These are phyloP conservation scores for Arge pagana DNA, from an alignment of 2,888 invertebrate genomes.

Conservation along the genomic window DNA sequence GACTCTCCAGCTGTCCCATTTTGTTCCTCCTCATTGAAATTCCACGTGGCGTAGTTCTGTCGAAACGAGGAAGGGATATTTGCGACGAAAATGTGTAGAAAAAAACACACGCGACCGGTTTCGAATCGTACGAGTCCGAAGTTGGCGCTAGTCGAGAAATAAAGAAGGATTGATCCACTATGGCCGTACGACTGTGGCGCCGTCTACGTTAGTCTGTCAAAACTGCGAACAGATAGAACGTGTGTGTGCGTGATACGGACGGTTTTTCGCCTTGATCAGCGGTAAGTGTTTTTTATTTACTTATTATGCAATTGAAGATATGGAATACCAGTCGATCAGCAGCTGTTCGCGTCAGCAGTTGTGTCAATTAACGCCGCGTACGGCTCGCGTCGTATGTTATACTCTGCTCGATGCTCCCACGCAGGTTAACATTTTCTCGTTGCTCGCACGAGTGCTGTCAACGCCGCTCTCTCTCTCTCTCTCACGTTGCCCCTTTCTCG, in stretches of 20 bases:
- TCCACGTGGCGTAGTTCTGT: no score
- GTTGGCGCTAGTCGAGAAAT: conserved; percentile 4
- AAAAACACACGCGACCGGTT: not conserved
- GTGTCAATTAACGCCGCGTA: conserved; percentile 30
- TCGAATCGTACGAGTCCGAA: not conserved
- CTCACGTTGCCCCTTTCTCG: conserved; percentile 37
- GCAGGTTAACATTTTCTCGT: no score
- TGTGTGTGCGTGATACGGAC: conserved; percentile 49
- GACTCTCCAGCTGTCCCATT: no score
- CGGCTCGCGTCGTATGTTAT: conserved; percentile 8
- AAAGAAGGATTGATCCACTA: conserved; percentile 40
- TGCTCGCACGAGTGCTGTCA: no score
- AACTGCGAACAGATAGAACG: conserved; percentile 43
- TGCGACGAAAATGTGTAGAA: conserved; percentile 4
- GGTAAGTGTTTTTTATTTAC: conserved; percentile 54
- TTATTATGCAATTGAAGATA: conserved; percentile 48
- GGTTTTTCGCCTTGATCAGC: conserved; percentile 53
- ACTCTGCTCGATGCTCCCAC: conserved; percentile 39
- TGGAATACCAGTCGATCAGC: conserved; percentile 43
- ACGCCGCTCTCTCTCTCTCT: no score
- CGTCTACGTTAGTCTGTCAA: conserved; percentile 24
- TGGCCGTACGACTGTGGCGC: conserved; percentile 34
- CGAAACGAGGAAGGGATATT: no score
- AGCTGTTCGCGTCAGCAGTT: conserved; percentile 4
- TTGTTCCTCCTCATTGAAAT: no score